Evolutionary conservation across 2,797 vertebrate genomes (phyloP), one percentile per base, ranked within the genome.

Genomic region (Pipistrellus pygmaeus): DNA sequence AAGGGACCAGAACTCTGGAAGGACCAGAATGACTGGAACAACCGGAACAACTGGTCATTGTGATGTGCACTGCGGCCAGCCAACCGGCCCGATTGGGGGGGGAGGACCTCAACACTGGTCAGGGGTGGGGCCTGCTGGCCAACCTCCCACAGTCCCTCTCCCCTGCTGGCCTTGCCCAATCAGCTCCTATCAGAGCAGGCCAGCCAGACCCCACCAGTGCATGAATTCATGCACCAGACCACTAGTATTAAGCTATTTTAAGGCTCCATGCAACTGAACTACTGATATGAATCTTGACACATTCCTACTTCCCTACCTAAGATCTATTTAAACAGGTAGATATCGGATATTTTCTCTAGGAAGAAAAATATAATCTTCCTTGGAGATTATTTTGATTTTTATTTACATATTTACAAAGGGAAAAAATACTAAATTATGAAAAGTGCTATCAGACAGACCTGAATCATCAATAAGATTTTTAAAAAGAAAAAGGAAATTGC

Each of bases 181-280:
- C 8, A 55, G 53, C 53, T 23, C 53, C 53, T 21, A 23, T 55
- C 53, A 9, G 21, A 8, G 21, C 21, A 10, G 53, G 18, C 53
- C 3, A 0, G 53, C 18, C 6, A 3, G 20, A 55, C 20, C 53
- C 53, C 53, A 55, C 53, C 53, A 7, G 3, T 55, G 21, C 53
- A 55, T 3, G 7, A 55, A 55, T 55, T 55, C 8, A 20, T 55
- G 8, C 53, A 55, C 53, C 8, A 4, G 53, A 20, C 53, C 53
- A 23, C 20, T 55, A 23, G 3, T 97, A 98, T 90, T 96, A 98
- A 98, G 96, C 97, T 98, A 97, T 97, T 98, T 98, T 98, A 97
- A 97, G 83, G 98, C 92, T 95, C 81, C n/a, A 97, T 96, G 94
- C 98, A 95, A 97, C 96, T 98, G 97, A 98, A 98, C 96, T 98